Evolutionary conservation across 2,797 vertebrate species (phyloP), one percentile per base, ranked within the genome.

Genomic region (Sebastes minor): DNA sequence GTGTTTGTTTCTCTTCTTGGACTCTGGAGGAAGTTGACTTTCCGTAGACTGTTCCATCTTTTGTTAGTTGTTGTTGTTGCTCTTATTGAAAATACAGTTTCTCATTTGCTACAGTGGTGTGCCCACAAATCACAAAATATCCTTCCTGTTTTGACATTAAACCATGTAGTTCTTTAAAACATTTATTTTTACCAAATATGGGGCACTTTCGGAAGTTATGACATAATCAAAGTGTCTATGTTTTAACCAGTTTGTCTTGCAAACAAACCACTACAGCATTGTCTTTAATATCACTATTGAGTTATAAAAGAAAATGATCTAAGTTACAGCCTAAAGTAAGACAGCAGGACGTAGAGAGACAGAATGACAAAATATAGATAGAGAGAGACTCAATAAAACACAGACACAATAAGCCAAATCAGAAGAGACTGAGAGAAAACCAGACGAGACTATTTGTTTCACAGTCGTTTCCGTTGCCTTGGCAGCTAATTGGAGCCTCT

Each of bases 401-500:
- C 16, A 74, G 55, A 64, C 28, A 77, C 18, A 74, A 46, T n/a
- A n/a, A 76, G 27, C 2, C 5, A 28, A 73, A 64, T 28, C 35
- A 28, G 14, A n/a, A 75, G 27, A 80, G 22, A 63, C 30, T 14
- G n/a, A 85, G 66, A 77, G 75, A 82, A 78, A 83, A 73, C 25
- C 79, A 88, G 83, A 86, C 67, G 30, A 78, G 62, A 81, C 79
- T 69, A 30, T 80, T 72, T 71, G 35, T 74, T 78, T 85, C 62
- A 38, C 74, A 70, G 71, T 32, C 7, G 5, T 14, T 65, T 78
- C 80, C 23, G 68, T 94, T 91, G 87, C 84, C 81, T 66, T 88
- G 71, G 87, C 74, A 89, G 85, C 89, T 86, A 91, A 93, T 91
- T 92, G 83, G 79, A 87, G 73, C 62, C 74, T 85, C 86, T 89